Percentiles rank a stretch among this genome's conserved stretches.
These are phyloP conservation scores for Corythaeola cristata DNA, from an alignment of 2,113 vertebrate genomes.

Conservation along the genomic window DNA sequence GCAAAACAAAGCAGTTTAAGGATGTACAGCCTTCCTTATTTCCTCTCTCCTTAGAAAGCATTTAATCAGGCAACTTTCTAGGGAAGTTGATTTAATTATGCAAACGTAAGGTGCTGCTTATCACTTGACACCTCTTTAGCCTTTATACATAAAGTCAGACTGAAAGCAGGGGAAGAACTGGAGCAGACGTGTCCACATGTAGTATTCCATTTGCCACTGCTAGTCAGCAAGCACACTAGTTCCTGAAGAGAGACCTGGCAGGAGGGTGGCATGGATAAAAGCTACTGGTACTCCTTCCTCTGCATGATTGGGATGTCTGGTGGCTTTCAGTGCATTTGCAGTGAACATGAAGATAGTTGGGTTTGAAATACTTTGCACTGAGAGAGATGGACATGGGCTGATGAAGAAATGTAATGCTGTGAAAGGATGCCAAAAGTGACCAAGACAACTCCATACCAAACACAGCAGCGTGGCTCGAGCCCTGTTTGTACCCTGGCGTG, in stretches of 20 bases:
- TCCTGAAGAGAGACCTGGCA: neutral
- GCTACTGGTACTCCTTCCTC: neutral
- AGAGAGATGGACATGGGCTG: neutral
- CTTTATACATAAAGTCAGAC: neutral
- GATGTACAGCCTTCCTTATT: neutral
- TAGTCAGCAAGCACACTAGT: neutral
- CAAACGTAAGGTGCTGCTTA: neutral
- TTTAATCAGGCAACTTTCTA: neutral
- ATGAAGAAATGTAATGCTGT: neutral
- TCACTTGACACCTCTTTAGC: neutral
- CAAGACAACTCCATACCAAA: neutral
- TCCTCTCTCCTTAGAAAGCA: neutral
- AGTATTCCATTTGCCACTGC: neutral
- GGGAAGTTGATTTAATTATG: neutral
- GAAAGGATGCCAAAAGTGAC: neutral
- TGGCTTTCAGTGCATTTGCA: neutral
- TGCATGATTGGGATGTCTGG: fast-evolving
- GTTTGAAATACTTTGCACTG: neutral
- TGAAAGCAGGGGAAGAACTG: neutral
- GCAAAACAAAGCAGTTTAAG: neutral
- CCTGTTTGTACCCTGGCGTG: neutral
- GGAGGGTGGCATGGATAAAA: neutral
- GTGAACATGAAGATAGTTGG: neutral
- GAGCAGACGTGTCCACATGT: fast-evolving
- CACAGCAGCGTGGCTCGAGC: neutral